A percentile compares a stretch with the other conserved stretches of the same genome.
Conservation (phyloP, 2,797 vertebrate genomes). For the Halcyon leucocephala region DNA sequence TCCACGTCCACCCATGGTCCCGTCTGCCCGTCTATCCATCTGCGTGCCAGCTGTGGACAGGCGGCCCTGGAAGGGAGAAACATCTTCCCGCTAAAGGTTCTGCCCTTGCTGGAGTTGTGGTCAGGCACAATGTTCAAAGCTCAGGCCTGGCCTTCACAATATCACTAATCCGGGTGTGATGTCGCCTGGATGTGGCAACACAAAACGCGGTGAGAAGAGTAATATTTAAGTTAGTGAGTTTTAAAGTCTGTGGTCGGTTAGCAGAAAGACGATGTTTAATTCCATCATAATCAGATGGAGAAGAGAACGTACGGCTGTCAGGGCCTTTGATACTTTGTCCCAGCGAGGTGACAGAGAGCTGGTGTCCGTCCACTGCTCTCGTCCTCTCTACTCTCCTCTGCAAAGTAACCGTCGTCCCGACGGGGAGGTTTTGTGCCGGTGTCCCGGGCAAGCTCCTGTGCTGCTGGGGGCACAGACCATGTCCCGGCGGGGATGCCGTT, state of each 20-base stretch:
- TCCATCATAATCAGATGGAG: not conserved
- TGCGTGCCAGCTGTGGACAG: not conserved
- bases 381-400: not conserved
- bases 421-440: not conserved
- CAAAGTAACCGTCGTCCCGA: not conserved
- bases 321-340: not conserved
- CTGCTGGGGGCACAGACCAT: not conserved
- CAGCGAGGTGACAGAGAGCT: not conserved
- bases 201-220: not conserved
- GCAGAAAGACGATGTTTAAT: not conserved
- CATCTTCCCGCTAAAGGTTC: not conserved
- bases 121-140: not conserved
- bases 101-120: not conserved
- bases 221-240: not conserved
- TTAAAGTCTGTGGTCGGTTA: not conserved
- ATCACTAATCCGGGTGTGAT: not conserved
- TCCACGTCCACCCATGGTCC: not conserved
- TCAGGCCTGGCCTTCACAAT: not conserved
- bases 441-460: not conserved
- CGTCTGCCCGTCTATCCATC: accelerated
- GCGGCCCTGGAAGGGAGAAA: not conserved
- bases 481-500: not conserved
- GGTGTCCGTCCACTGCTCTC: not conserved
- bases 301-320: accelerated
- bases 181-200: accelerated